Conservation (phyloP, 2,888 invertebrate species). For the Lochmaea crataegi region DNA sequence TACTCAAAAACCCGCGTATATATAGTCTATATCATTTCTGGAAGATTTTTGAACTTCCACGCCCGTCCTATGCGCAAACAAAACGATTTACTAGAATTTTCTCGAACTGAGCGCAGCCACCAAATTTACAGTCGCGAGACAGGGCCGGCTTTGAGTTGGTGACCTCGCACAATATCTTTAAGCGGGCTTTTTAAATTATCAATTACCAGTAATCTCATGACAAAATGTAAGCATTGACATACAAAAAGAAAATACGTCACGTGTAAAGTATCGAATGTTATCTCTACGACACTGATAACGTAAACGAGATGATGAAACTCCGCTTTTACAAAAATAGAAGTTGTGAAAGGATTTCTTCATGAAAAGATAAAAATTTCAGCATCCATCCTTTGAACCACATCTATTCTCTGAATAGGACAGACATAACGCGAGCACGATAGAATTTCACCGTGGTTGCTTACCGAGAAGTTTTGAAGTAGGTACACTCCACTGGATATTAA, state of each 20-base stretch:
- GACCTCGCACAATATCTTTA: too few relatives aligned
- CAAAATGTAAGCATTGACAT: neutral
- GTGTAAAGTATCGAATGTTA: neutral
- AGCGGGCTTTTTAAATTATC: too few relatives aligned
- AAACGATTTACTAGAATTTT: too few relatives aligned
- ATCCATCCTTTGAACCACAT: constrained; percentile 10
- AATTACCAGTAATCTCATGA: too few relatives aligned
- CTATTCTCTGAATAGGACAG: constrained; percentile 1
- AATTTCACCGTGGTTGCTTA: neutral
- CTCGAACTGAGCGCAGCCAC: too few relatives aligned
- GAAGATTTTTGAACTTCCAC: too few relatives aligned
- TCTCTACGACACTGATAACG: constrained; percentile 6
- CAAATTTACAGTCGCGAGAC: too few relatives aligned
- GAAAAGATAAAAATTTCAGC: constrained; percentile 21
- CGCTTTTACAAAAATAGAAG: constrained; percentile 22
- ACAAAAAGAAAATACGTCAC: neutral
- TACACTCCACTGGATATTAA: constrained; percentile 23
- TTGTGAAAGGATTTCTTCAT: constrained; percentile 20
- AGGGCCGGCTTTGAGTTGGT: too few relatives aligned
- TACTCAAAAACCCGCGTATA: too few relatives aligned
- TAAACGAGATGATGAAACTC: constrained; percentile 19
- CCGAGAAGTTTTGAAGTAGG: constrained; percentile 9
- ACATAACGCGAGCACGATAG: constrained; percentile 16
- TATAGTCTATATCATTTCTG: too few relatives aligned
- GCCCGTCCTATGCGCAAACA: too few relatives aligned